Percentiles rank a stretch among this genome's conserved stretches.
phyloP scores from a whole-genome alignment of 2,888 invertebrate species.

The Diarsia rubi region DNA sequence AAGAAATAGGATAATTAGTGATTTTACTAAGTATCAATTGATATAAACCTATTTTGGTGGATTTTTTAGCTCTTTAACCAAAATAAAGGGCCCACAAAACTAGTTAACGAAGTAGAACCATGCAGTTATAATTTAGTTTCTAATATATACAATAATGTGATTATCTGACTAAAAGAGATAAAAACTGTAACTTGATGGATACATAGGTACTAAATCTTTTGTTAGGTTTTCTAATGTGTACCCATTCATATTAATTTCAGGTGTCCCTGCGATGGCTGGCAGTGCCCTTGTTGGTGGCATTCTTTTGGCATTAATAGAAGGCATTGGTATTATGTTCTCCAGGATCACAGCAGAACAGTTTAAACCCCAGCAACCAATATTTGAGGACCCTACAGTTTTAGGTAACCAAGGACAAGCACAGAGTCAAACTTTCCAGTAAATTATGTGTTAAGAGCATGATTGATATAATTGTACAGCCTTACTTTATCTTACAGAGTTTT shows the following conservation, averaged over 20 bases:
- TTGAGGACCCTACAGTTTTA: conserved; percentile 94
- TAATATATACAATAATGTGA: not conserved
- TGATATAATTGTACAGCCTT: conserved; percentile 69
- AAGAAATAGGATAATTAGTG: not conserved
- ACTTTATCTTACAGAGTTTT: conserved; percentile 13
- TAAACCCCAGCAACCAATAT: conserved; percentile 94
- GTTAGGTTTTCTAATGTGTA: not conserved
- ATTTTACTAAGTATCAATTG: not conserved
- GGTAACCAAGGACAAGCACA: conserved; percentile 88
- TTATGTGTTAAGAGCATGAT: conserved; percentile 62
- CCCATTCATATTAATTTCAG: conserved; percentile 76
- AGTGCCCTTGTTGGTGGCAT: conserved; percentile 99
- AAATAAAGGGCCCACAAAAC: not conserved
- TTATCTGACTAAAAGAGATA: not conserved
- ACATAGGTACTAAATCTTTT: conserved; percentile 1
- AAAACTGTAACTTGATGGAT: not conserved
- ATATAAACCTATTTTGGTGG: not conserved
- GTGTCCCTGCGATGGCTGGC: conserved; percentile 96
- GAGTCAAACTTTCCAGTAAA: conserved; percentile 81
- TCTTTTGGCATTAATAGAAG: conserved; percentile 98
- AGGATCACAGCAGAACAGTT: conserved; percentile 98
- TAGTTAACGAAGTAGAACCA: not conserved
- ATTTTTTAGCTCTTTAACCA: no score
- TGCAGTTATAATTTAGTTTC: not conserved
- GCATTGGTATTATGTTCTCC: conserved; percentile 98